phyloP scores from a whole-genome alignment of 2,888 invertebrate genomes.

The Pterobdella sp. region DNA sequence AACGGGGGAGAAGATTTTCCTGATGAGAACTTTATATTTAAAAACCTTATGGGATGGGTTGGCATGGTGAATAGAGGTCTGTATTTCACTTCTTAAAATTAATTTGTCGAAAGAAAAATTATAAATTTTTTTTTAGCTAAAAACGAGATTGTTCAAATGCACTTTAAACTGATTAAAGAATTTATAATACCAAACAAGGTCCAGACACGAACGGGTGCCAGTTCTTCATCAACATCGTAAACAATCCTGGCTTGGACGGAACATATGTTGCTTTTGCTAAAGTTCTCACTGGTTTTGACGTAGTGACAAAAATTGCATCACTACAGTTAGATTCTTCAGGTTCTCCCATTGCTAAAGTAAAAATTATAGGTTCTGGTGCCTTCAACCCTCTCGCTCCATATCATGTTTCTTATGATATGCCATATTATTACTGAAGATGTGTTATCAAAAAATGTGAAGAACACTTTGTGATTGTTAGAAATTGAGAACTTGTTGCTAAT shows the following conservation, averaged over 20 bases:
- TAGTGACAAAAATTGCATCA: background rate
- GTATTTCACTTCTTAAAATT: background rate
- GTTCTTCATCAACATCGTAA: constrained; percentile 66
- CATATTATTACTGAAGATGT: background rate
- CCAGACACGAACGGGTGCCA: constrained; percentile 87
- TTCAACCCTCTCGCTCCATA: constrained; percentile 3
- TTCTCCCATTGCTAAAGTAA: background rate
- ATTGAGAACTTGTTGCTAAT: background rate
- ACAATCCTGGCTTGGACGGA: background rate
- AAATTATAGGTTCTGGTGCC: constrained; percentile 12
- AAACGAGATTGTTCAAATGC: background rate
- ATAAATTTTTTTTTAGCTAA: constrained; percentile 1
- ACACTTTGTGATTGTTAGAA: background rate
- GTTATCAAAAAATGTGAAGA: background rate
- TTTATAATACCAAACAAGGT: constrained; percentile 55
- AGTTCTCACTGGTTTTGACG: constrained; percentile 16
- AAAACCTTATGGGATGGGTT: constrained; percentile 73
- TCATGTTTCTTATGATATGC: background rate
- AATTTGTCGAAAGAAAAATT: background rate
- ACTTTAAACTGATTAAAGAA: background rate
- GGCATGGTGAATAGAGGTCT: constrained; percentile 75
- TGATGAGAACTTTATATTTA: constrained; percentile 74
- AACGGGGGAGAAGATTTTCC: constrained; percentile 65
- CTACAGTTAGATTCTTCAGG: background rate
- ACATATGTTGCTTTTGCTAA: constrained; percentile 11